Conservation (phyloP, 2,797 vertebrate species). For the Acropternis orthonyx region DNA sequence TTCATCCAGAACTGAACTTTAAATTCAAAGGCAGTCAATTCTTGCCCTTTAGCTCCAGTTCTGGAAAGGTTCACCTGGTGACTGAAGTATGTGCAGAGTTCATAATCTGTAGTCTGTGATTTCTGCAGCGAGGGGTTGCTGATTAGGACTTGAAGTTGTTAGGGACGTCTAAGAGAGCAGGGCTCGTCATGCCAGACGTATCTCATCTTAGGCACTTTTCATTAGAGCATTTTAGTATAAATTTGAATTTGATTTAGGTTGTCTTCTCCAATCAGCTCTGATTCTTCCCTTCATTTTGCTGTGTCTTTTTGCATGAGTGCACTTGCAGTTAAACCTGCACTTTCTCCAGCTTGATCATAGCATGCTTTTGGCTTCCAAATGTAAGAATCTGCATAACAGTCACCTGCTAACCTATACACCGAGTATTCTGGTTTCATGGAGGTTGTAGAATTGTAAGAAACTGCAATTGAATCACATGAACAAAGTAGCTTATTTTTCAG, state of each 20-base stretch:
- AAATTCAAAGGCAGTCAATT: not conserved
- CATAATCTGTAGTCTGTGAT: not conserved
- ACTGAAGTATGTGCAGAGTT: not conserved
- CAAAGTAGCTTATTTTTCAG: not conserved
- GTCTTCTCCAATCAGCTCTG: not conserved
- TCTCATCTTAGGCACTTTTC: not conserved
- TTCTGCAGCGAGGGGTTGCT: not conserved
- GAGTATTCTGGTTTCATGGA: not conserved
- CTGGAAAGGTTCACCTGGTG: not conserved
- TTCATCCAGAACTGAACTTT: not conserved
- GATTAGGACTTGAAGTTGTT: not conserved
- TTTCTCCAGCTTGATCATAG: not conserved
- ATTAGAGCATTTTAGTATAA: not conserved
- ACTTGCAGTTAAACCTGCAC: not conserved
- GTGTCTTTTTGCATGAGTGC: not conserved
- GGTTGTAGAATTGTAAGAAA: not conserved
- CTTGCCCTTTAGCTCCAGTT: not conserved
- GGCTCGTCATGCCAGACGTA: not conserved
- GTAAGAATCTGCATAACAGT: not conserved
- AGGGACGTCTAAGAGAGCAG: not conserved
- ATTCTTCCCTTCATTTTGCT: not conserved
- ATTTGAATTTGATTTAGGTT: not conserved
- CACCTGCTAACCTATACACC: not conserved
- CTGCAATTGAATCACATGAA: not conserved
- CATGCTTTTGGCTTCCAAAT: not conserved